These are phyloP conservation scores for Montipora cactus DNA, from an alignment of 64 coral and sea anemone species.

Conservation along the genomic window DNA sequence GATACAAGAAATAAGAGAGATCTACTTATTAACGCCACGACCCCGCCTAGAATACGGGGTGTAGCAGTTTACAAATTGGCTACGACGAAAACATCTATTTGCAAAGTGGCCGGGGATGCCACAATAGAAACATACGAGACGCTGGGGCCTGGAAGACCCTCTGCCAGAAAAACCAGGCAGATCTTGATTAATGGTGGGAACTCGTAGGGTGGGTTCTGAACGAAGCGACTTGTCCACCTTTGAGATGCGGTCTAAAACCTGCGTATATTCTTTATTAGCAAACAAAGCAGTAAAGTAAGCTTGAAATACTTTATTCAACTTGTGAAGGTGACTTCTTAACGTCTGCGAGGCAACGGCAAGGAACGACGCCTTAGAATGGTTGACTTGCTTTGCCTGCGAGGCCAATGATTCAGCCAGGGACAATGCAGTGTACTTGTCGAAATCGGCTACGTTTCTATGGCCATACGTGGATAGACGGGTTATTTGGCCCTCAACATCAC, in stretches of 20 bases:
- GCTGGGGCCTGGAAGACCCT: not conserved
- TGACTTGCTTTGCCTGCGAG: not conserved
- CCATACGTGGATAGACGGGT: not conserved
- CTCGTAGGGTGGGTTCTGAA: not conserved
- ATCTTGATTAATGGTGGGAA: not conserved
- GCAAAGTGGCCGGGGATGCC: not conserved
- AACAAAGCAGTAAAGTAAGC: conserved; percentile 1
- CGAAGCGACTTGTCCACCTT: conserved; percentile 40
- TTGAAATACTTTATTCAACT: not conserved
- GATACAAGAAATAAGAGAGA: not conserved
- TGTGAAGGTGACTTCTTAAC: no score
- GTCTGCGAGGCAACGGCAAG: not conserved
- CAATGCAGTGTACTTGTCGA: no score
- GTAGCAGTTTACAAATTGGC: not conserved
- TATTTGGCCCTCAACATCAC: not conserved
- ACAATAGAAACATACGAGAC: not conserved
- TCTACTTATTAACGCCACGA: not conserved
- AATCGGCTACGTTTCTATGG: not conserved
- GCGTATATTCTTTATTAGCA: not conserved
- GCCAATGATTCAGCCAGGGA: not conserved
- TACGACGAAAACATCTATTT: not conserved
- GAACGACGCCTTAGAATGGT: not conserved
- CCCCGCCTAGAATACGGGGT: not conserved
- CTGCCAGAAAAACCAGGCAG: not conserved
- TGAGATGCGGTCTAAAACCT: conserved; percentile 22